Evolutionary conservation across 1,140 invertebrate species (phyloP).

Genomic region (Temnothorax curvispinosus): DNA sequence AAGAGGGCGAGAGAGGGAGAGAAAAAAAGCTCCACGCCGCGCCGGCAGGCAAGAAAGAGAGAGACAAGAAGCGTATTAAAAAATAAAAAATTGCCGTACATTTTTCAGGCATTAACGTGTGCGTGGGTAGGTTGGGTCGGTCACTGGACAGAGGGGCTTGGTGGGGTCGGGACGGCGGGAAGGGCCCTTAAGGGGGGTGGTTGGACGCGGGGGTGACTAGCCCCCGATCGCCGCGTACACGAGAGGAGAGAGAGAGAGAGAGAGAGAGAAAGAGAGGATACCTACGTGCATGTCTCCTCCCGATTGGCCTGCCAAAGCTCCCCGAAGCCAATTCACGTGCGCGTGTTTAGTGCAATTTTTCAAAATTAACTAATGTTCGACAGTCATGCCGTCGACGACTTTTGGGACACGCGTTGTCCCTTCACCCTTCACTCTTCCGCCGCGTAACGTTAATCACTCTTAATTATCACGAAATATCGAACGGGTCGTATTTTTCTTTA

Average conservation of each 20-base stretch:
- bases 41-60: conserved; percentile 65
- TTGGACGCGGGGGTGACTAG: conserved; percentile 66
- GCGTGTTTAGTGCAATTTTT: conserved; percentile 78
- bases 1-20: conserved; percentile 53
- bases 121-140: conserved; percentile 76
- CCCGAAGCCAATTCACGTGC: conserved; percentile 78
- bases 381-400: conserved; percentile 65
- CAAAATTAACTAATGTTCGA: conserved; percentile 84
- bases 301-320: conserved; percentile 80
- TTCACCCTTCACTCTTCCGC: conserved; percentile 7
- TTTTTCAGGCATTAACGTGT: conserved; percentile 86
- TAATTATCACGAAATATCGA: conserved; percentile 69
- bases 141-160: conserved; percentile 64
- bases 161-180: conserved; percentile 45
- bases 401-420: conserved; percentile 44
- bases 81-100: conserved; percentile 87
- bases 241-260: conserved; percentile 49
- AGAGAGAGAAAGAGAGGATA: conserved; percentile 56
- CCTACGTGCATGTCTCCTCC: conserved; percentile 76
- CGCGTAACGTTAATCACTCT: conserved; percentile 72
- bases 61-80: conserved; percentile 84
- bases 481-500: conserved; percentile 24
- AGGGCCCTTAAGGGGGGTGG: conserved; percentile 69
- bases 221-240: conserved; percentile 67
- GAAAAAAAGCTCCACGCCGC: conserved; percentile 45